Base-by-base conservation (phyloP, 2,797 vertebrate genomes). In the Dryobates pubescens region DNA sequence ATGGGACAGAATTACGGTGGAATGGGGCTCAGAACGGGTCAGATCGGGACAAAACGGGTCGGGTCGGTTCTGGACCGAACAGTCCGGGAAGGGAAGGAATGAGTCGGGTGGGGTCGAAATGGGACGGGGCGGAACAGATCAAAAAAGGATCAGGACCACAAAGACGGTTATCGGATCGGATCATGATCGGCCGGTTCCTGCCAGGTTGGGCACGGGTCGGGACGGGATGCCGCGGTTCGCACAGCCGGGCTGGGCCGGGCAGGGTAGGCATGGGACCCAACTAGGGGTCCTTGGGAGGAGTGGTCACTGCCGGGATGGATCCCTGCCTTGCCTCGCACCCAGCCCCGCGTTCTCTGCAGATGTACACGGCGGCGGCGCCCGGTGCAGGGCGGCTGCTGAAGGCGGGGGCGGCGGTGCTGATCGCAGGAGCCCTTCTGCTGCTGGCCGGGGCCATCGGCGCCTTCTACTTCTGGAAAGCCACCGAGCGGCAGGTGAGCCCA, bases 381-480 rank as follows among this genome's bases (percentile, higher is more conserved):
- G 95, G 97, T 92, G 97, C 98, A 32, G 97, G 98, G 27, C 97
- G 96, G 88, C 96, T 98, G 89, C 96, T 98, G 96, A 98, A 97
- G 93, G 97, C 97, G 7, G 98, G 98, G 59, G 98, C 98, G 2
- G 97, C 96, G 26, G 97, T 98, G 94, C 96, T 98, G 97, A 98
- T 98, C 94, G 97, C 97, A 20, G 98, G 98, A 76, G 98, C 98
- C 2, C 97, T 97, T 77, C 96, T 99, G 84, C 98, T 99, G 92
- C 96, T 99, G 81, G 98, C 98, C 56, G 98, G 98, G n/a, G 98
- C 98, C 81, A 97, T 98, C 83, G 98, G 98, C 43, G 98, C 98
- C 82, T 98, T 99, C 95, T 98, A 98, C 98, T 98, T 98, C 96
- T 99, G 98, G 99, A 99, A 99, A 97, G 97, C 96, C 91, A 97